phyloP scores from a whole-genome alignment of 2,797 vertebrate genomes.

The Diplodus sargus region DNA sequence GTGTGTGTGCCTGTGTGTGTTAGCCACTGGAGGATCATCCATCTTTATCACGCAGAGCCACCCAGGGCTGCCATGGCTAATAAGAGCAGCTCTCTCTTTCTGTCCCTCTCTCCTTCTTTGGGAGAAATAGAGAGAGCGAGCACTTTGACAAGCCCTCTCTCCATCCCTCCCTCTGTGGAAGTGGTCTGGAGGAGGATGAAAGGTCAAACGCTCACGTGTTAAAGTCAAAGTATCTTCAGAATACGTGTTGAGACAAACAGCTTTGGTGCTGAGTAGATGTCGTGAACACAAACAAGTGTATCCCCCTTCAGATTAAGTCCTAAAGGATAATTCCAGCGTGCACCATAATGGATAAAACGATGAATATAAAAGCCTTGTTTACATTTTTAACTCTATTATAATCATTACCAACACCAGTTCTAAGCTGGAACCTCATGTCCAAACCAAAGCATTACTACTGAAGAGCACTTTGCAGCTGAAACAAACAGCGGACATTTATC shows the following conservation, averaged over 20 bases:
- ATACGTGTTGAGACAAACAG: neutral
- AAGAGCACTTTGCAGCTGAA: neutral
- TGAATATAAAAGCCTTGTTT: neutral
- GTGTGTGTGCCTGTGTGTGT: constrained; percentile 12
- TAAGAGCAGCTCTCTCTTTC: constrained; percentile 65
- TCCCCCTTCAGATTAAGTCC: neutral
- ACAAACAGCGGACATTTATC: neutral
- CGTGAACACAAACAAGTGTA: neutral
- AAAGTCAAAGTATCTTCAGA: constrained; percentile 16
- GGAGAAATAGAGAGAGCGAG: constrained; percentile 1
- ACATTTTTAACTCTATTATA: neutral
- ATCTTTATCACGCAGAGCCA: constrained; percentile 77
- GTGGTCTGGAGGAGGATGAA: constrained; percentile 50
- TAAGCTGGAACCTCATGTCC: neutral
- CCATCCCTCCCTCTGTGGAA: constrained; percentile 9
- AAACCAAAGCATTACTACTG: neutral
- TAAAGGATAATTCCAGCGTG: neutral
- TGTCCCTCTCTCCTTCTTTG: constrained; percentile 34
- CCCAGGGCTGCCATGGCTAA: constrained; percentile 74
- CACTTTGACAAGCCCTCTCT: constrained; percentile 16
- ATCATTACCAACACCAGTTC: neutral
- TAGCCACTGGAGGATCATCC: constrained; percentile 74
- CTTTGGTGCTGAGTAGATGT: neutral
- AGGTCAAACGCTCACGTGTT: constrained; percentile 41
- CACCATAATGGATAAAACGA: neutral